A percentile compares a stretch with the other conserved stretches of the same genome.
Conservation (phyloP, 2,888 invertebrate genomes). For the Megastigmus dorsalis region DNA sequence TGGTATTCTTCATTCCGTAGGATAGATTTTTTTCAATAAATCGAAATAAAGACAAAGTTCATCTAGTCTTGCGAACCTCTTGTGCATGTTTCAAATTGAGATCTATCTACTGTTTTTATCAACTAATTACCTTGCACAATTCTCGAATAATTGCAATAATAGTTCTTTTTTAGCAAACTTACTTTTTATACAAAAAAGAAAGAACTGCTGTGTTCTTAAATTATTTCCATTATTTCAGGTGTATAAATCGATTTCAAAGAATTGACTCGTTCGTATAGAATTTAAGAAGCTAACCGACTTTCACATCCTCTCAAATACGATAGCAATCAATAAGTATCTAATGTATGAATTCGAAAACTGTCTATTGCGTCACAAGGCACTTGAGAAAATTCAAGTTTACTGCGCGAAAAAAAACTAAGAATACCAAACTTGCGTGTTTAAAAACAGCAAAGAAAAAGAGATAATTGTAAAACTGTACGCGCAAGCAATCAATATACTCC, state of each 20-base stretch:
- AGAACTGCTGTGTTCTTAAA: not conserved
- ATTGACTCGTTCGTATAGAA: not conserved
- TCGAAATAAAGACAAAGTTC: not conserved
- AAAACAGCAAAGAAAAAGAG: not conserved
- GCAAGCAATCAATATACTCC: conserved; percentile 8
- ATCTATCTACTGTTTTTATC: conserved; percentile 17
- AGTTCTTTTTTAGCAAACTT: conserved; percentile 3
- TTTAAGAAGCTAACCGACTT: conserved; percentile 22
- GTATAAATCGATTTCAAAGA: not conserved
- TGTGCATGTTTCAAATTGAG: conserved; percentile 19
- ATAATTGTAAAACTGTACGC: conserved; percentile 13
- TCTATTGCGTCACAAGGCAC: not conserved
- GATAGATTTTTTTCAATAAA: not conserved
- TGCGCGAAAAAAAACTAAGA: not conserved
- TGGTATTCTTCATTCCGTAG: conserved; percentile 1
- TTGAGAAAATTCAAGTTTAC: too few relatives aligned
- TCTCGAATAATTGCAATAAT: not conserved
- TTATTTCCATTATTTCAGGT: not conserved
- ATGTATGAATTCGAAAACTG: conserved; percentile 16
- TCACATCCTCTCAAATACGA: conserved; percentile 36
- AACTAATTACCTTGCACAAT: conserved; percentile 14
- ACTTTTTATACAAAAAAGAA: conserved; percentile 13
- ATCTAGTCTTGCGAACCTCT: not conserved
- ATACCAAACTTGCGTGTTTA: not conserved
- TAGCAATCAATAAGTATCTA: conserved; percentile 37